Percentiles rank a stretch among this genome's conserved stretches.
Conservation (phyloP, 2,888 invertebrate genomes). For the Eurytoma californica region DNA sequence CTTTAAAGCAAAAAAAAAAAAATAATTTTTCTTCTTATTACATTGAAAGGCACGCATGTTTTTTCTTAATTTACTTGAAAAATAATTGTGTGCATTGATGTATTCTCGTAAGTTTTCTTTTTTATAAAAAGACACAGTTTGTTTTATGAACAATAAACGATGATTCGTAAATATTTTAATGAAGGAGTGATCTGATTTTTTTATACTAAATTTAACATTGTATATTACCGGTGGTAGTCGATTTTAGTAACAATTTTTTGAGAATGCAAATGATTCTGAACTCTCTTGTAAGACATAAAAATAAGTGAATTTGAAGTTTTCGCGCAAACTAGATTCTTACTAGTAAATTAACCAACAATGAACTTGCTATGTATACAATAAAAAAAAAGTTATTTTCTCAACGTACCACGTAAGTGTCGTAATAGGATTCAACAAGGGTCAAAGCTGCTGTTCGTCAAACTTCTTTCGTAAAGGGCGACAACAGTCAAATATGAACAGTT, state of each 20-base stretch:
- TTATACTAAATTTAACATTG: constrained; percentile 7
- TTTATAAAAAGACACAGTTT: constrained; percentile 23
- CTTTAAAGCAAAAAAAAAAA: background rate
- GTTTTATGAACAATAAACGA: background rate
- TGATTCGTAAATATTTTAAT: constrained; percentile 2
- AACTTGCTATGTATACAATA: constrained; percentile 68
- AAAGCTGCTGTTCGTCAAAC: constrained; percentile 15
- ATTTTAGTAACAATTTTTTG: constrained; percentile 11
- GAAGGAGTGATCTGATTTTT: background rate
- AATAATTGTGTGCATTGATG: no score
- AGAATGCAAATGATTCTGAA: constrained; percentile 16
- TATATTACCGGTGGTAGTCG: constrained; percentile 9
- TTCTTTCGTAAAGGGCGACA: constrained; percentile 39
- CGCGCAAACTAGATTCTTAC: constrained; percentile 63
- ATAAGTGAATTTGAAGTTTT: constrained; percentile 37
- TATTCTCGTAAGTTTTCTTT: constrained; percentile 5
- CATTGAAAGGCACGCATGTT: background rate
- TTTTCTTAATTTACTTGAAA: background rate
- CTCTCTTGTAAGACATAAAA: background rate
- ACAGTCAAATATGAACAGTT: no score
- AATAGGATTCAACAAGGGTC: constrained; percentile 47
- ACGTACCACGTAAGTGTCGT: constrained; percentile 71
- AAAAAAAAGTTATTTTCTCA: constrained; percentile 72
- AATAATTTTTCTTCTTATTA: no score
- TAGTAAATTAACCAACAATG: constrained; percentile 61